phyloP scores from a whole-genome alignment of 2,888 invertebrate genomes.

The Hanleya hanleyi region DNA sequence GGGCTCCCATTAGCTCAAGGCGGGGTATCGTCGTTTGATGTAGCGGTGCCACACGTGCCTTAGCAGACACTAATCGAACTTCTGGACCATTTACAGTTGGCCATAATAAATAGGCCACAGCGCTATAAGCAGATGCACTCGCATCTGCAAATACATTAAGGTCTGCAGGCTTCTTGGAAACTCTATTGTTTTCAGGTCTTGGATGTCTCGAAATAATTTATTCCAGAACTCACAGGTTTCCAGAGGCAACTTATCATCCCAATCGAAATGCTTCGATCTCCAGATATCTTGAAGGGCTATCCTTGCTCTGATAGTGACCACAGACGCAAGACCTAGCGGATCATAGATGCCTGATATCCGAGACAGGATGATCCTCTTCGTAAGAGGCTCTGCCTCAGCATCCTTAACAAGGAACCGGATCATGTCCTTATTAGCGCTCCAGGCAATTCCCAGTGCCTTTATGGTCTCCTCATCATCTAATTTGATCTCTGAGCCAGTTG shows the following conservation, averaged over 20 bases:
- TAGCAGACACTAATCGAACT: slow-evolving; percentile 11
- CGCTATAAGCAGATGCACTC: slow-evolving; percentile 13
- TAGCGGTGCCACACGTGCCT: slow-evolving; percentile 21
- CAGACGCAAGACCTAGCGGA: slow-evolving; percentile 15
- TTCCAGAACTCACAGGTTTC: background rate
- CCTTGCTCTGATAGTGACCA: slow-evolving; percentile 7
- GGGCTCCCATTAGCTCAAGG: slow-evolving; percentile 16
- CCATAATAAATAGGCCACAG: slow-evolving; percentile 12
- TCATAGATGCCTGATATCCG: slow-evolving; percentile 15
- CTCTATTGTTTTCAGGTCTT: background rate
- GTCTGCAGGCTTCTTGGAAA: slow-evolving; percentile 4
- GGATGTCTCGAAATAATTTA: background rate
- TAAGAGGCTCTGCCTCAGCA: background rate
- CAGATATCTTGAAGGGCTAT: slow-evolving; percentile 10
- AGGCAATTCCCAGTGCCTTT: background rate
- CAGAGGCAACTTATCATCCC: background rate
- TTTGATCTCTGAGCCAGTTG: background rate
- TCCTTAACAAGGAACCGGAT: slow-evolving; percentile 9
- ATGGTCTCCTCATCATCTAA: background rate
- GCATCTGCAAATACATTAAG: slow-evolving; percentile 16
- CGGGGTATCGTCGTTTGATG: slow-evolving; percentile 18
- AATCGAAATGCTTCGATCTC: background rate
- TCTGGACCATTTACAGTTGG: background rate
- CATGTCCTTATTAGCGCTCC: slow-evolving; percentile 5
- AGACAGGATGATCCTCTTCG: slow-evolving; percentile 12